These are phyloP conservation scores for Calyptomena viridis DNA, from an alignment of 2,113 vertebrate genomes.

Conservation along the genomic window DNA sequence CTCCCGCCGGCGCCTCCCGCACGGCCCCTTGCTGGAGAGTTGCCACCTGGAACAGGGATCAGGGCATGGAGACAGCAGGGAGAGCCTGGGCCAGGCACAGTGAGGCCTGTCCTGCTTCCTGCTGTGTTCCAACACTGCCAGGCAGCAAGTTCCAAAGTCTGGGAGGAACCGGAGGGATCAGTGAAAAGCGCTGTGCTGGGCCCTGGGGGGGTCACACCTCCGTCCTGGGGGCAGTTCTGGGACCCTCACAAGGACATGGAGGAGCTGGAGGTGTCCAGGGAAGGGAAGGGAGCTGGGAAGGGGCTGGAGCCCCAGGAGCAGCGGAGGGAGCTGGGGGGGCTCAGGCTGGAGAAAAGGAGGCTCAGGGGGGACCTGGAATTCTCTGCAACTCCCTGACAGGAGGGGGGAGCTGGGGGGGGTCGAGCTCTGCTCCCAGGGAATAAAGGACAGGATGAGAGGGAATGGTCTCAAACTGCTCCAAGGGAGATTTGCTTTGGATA, in stretches of 20 bases:
- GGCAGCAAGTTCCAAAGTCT: neutral
- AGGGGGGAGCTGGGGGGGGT: neutral
- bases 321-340: neutral
- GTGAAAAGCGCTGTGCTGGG: neutral
- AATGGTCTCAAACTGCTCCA: neutral
- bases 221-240: neutral
- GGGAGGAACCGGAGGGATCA: rapidly evolving
- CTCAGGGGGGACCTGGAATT: neutral
- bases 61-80: neutral
- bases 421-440: neutral
- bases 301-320: rapidly evolving
- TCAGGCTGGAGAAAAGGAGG: neutral
- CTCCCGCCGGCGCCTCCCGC: conserved; percentile 36
- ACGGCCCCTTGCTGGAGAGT: conserved; percentile 66
- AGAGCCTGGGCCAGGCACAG: rapidly evolving
- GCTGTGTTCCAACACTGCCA: neutral
- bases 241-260: rapidly evolving
- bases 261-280: neutral
- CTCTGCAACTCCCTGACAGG: neutral
- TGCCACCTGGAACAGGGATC: conserved; percentile 53
- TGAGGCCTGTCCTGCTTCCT: neutral
- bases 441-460: neutral
- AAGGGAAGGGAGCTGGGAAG: rapidly evolving
- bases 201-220: neutral
- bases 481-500: neutral